Evolutionary conservation across 2,113 vertebrate species (phyloP).

Genomic region (Otocyon megalotis): DNA sequence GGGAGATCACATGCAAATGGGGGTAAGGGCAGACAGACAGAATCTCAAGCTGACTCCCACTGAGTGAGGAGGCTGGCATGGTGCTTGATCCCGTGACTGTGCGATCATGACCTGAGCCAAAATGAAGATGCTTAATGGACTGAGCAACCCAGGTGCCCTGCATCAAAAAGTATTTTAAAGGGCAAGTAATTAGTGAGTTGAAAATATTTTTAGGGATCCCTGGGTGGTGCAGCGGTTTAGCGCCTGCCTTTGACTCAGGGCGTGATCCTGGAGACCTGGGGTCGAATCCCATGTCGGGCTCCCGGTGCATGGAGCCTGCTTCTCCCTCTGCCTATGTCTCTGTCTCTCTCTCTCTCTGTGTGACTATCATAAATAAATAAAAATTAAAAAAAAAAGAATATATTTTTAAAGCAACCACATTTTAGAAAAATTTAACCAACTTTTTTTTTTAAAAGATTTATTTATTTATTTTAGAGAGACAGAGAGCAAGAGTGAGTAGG

Average conservation of each 20-base stretch:
- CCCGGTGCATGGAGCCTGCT: too few relatives aligned
- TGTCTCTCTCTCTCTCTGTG: too few relatives aligned
- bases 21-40: background rate
- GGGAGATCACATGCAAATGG: background rate
- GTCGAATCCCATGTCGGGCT: too few relatives aligned
- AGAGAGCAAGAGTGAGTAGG: background rate
- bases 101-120: background rate
- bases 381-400: too few relatives aligned
- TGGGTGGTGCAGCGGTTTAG: too few relatives aligned
- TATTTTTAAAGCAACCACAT: background rate
- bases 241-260: too few relatives aligned
- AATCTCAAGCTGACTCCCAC: background rate
- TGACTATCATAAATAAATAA: too few relatives aligned
- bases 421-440: conserved; percentile 33
- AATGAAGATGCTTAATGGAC: background rate
- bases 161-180: conserved; percentile 19
- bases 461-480: background rate
- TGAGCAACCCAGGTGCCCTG: background rate
- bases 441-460: background rate
- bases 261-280: too few relatives aligned
- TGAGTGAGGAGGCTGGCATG: background rate
- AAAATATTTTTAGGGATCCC: conserved; percentile 34
- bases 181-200: background rate
- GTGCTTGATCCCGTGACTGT: background rate
- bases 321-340: too few relatives aligned